phyloP scores from a whole-genome alignment of 2,113 vertebrate species.

The Dromaius novaehollandiae region DNA sequence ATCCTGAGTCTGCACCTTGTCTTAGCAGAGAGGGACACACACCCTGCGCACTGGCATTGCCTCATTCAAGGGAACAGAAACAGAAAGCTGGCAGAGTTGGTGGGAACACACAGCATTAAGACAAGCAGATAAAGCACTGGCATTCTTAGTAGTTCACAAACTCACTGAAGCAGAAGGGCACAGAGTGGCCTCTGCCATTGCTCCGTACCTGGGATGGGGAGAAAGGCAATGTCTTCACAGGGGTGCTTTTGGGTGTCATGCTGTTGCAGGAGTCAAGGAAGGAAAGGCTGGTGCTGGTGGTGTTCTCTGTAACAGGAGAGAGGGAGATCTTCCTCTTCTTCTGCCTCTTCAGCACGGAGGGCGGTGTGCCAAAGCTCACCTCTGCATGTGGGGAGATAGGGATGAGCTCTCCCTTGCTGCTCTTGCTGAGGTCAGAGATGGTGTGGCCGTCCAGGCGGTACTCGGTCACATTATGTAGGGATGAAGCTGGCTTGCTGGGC shows the following conservation, averaged over 20 bases:
- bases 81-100: not conserved
- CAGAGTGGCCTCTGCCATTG: not conserved
- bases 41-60: rapidly evolving
- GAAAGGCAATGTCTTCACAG: slow-evolving; percentile 93
- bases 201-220: slow-evolving; percentile 92
- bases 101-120: not conserved
- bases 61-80: not conserved
- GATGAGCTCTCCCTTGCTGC: slow-evolving; percentile 94
- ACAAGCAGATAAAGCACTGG: not conserved
- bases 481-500: not conserved
- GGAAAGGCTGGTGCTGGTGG: slow-evolving; percentile 69
- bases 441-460: slow-evolving; percentile 92
- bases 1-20: rapidly evolving
- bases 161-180: not conserved
- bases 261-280: slow-evolving; percentile 83
- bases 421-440: slow-evolving; percentile 91
- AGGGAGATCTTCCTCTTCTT: slow-evolving; percentile 86
- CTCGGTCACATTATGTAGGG: slow-evolving; percentile 77
- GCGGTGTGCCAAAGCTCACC: slow-evolving; percentile 81
- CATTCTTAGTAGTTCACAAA: not conserved
- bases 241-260: slow-evolving; percentile 95
- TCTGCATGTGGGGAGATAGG: slow-evolving; percentile 90
- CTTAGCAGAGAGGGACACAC: not conserved
- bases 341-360: slow-evolving; percentile 87
- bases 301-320: slow-evolving; percentile 82